phyloP scores from a whole-genome alignment of 2,797 vertebrate genomes.

The Argyrosomus regius region DNA sequence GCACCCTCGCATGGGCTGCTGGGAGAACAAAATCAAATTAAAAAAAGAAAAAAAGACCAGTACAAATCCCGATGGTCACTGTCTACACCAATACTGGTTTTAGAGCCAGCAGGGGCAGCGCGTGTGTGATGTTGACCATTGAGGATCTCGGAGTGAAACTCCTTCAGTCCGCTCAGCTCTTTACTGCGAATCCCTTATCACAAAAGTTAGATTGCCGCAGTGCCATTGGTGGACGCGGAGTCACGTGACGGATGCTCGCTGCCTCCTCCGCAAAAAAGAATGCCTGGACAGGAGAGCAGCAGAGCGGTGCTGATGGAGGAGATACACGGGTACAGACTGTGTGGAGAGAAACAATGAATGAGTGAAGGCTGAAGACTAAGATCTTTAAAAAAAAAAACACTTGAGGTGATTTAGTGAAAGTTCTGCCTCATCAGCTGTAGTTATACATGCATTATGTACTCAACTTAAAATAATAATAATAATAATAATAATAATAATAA shows the following conservation, averaged over 20 bases:
- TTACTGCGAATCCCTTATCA: slow-evolving; percentile 74
- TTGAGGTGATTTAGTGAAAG: not conserved
- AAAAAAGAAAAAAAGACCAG: not conserved
- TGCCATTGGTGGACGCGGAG: slow-evolving; percentile 73
- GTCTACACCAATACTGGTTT: not conserved
- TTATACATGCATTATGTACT: too few species aligned
- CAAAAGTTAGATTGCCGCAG: slow-evolving; percentile 45
- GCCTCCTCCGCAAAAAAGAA: slow-evolving; percentile 39
- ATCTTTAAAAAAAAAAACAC: not conserved
- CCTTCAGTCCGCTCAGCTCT: slow-evolving; percentile 48
- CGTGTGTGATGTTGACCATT: slow-evolving; percentile 34
- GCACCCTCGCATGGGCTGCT: slow-evolving; percentile 62
- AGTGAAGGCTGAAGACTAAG: not conserved
- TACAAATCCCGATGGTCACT: slow-evolving; percentile 27
- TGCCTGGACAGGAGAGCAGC: slow-evolving; percentile 52
- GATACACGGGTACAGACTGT: not conserved
- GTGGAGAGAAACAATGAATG: not conserved
- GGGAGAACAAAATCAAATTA: not conserved
- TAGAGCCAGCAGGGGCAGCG: not conserved
- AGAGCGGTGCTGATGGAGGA: slow-evolving; percentile 36
- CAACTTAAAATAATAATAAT: too few species aligned
- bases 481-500: too few species aligned
- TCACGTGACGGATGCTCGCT: slow-evolving; percentile 76
- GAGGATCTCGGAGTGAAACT: slow-evolving; percentile 63
- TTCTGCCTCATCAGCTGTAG: not conserved